Percentiles rank a stretch among this genome's conserved stretches.
Conservation (phyloP, 2,797 vertebrate species). For the Hylomyscus alleni region DNA sequence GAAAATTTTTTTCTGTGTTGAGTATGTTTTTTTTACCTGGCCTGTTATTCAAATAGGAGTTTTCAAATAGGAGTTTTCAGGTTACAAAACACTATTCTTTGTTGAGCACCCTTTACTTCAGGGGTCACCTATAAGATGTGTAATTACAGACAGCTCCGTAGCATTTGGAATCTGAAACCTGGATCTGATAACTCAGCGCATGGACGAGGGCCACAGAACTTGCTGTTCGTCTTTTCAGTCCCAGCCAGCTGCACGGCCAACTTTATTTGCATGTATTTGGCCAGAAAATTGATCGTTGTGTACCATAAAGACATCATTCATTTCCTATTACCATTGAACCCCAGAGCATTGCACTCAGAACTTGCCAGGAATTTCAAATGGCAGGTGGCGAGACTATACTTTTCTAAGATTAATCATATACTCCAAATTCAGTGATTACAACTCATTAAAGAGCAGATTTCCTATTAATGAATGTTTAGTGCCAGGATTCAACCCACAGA, state of each 20-base stretch:
- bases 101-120: background rate
- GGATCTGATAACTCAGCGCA: slow-evolving; percentile 11
- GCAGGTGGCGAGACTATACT: slow-evolving; percentile 67
- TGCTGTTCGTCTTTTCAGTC: background rate
- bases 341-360: slow-evolving; percentile 8
- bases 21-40: background rate
- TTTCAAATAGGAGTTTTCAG: background rate
- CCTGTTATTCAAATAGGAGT: background rate
- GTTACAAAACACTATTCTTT: background rate
- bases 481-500: background rate
- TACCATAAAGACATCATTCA: slow-evolving; percentile 56
- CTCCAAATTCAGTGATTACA: slow-evolving; percentile 73
- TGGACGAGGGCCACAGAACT: background rate
- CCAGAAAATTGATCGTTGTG: slow-evolving; percentile 65
- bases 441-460: slow-evolving; percentile 76
- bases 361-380: slow-evolving; percentile 59
- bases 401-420: slow-evolving; percentile 63
- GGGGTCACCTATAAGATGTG: slow-evolving; percentile 5
- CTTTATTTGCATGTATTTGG: slow-evolving; percentile 38
- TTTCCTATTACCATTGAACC: slow-evolving; percentile 34
- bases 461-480: background rate
- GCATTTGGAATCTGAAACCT: background rate
- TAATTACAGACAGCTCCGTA: background rate
- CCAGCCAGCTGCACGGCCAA: slow-evolving; percentile 39
- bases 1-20: slow-evolving; percentile 27